These are phyloP conservation scores for Etheostoma nigrum DNA, from an alignment of 2,797 vertebrate species.

Conservation along the genomic window DNA sequence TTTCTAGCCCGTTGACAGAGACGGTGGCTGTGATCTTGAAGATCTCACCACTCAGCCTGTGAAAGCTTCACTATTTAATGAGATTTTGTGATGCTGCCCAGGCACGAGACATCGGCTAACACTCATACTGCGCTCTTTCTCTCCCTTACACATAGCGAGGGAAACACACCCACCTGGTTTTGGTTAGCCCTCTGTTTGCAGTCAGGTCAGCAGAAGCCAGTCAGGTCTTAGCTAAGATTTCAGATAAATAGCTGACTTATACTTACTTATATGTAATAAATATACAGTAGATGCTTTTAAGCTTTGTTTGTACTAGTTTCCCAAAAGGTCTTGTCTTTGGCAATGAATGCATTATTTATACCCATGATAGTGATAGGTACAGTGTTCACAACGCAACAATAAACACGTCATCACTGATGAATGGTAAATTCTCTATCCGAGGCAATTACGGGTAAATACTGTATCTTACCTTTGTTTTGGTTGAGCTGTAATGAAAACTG, in stretches of 20 bases:
- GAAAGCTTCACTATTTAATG: slow-evolving; percentile 83
- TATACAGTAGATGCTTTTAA: slow-evolving; percentile 50
- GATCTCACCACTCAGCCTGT: slow-evolving; percentile 79
- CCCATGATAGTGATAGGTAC: slow-evolving; percentile 26
- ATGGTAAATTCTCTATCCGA: slow-evolving; percentile 37
- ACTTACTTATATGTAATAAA: slow-evolving; percentile 45
- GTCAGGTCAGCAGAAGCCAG: slow-evolving; percentile 61
- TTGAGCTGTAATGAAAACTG: slow-evolving; percentile 27
- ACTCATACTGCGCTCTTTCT: slow-evolving; percentile 66
- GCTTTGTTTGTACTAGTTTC: slow-evolving; percentile 38
- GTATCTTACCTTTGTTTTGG: neutral
- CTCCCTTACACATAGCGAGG: slow-evolving; percentile 30
- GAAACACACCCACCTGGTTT: slow-evolving; percentile 72
- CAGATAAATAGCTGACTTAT: slow-evolving; percentile 57
- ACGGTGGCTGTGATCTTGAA: slow-evolving; percentile 77
- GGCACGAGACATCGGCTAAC: slow-evolving; percentile 74
- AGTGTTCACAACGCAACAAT: slow-evolving; percentile 56
- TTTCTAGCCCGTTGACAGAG: slow-evolving; percentile 50
- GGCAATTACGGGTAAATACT: slow-evolving; percentile 36
- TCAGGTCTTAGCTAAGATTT: slow-evolving; percentile 49
- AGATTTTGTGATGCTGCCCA: slow-evolving; percentile 80
- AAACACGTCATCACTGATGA: slow-evolving; percentile 57
- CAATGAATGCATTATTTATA: slow-evolving; percentile 43
- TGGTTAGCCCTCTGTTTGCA: slow-evolving; percentile 66
- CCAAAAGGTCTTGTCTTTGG: slow-evolving; percentile 39